Percentiles rank a stretch among this genome's conserved stretches.
These are phyloP conservation scores for Cremastinae sp. DNA, from an alignment of 2,888 invertebrate species.

Conservation along the genomic window DNA sequence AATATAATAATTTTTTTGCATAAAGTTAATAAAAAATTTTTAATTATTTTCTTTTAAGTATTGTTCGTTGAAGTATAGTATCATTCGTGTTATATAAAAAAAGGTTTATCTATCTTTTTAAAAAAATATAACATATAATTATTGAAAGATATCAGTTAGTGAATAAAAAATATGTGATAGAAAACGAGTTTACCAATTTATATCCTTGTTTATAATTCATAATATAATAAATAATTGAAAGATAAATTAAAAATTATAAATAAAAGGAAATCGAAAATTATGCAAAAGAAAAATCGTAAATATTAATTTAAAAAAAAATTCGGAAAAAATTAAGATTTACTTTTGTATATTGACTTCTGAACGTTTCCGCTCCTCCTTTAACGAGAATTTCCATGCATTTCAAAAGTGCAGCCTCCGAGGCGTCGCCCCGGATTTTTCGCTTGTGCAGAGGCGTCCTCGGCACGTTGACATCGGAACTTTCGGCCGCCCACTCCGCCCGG, in stretches of 20 bases:
- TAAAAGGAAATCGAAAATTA: no score
- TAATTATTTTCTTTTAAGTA: no score
- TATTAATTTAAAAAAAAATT: background rate
- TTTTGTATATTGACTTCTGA: conserved; percentile 82
- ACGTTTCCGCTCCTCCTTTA: conserved; percentile 82
- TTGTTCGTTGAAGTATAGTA: no score
- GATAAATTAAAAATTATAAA: no score
- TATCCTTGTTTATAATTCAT: no score
- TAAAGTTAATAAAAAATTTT: no score
- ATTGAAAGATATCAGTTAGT: background rate
- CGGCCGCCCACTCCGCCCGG: conserved; percentile 84
- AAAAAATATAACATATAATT: conserved; percentile 4
- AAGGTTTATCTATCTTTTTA: no score
- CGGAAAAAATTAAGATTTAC: conserved; percentile 69
- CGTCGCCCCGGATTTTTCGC: conserved; percentile 85
- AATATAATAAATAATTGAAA: no score
- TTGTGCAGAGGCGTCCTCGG: conserved; percentile 76
- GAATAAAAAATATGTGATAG: background rate
- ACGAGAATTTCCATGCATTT: conserved; percentile 84
- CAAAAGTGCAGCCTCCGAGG: conserved; percentile 87
- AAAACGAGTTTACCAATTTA: no score
- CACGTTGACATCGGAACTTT: conserved; percentile 81
- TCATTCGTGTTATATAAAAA: no score
- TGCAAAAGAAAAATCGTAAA: no score
- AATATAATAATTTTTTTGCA: no score